phyloP scores from a whole-genome alignment of 2,888 invertebrate species.

The Drosophila longiperda region DNA sequence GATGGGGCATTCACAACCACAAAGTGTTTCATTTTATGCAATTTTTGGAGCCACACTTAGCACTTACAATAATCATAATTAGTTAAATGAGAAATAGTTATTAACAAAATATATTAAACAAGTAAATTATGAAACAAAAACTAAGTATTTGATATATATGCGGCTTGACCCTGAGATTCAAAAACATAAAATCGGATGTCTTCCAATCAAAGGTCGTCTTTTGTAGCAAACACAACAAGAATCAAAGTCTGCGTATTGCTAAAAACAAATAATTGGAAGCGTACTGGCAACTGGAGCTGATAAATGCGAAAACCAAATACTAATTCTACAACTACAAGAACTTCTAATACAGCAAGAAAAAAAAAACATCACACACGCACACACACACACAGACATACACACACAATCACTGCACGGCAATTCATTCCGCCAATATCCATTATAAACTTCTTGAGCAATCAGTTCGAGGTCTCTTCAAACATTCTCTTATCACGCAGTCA shows the following conservation, averaged over 20 bases:
- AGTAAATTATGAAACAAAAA: constrained; percentile 51
- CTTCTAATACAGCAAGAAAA: constrained; percentile 3
- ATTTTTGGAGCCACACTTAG: constrained; percentile 69
- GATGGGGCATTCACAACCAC: constrained; percentile 48
- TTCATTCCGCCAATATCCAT: constrained; percentile 33
- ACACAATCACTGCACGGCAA: constrained; percentile 46
- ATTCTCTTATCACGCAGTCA: constrained; percentile 5
- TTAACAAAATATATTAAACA: constrained; percentile 63
- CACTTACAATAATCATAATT: constrained; percentile 73
- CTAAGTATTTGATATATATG: constrained; percentile 73
- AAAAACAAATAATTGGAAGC: constrained; percentile 64
- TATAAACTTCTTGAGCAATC: constrained; percentile 47
- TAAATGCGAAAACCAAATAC: constrained; percentile 43
- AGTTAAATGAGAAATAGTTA: constrained; percentile 73
- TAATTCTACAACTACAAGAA: constrained; percentile 27
- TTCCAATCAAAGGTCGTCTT: constrained; percentile 85
- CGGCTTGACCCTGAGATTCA: constrained; percentile 85
- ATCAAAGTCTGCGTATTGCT: constrained; percentile 81
- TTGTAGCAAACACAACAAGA: constrained; percentile 82
- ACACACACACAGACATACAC: constrained; percentile 13
- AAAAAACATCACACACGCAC: constrained; percentile 1
- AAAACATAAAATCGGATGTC: constrained; percentile 85
- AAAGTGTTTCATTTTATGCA: constrained; percentile 72
- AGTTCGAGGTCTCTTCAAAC: constrained; percentile 15
- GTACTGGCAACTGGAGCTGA: constrained; percentile 56